These are phyloP conservation scores for Laupala kohalensis DNA, from an alignment of 1,140 invertebrate genomes.

Conservation along the genomic window DNA sequence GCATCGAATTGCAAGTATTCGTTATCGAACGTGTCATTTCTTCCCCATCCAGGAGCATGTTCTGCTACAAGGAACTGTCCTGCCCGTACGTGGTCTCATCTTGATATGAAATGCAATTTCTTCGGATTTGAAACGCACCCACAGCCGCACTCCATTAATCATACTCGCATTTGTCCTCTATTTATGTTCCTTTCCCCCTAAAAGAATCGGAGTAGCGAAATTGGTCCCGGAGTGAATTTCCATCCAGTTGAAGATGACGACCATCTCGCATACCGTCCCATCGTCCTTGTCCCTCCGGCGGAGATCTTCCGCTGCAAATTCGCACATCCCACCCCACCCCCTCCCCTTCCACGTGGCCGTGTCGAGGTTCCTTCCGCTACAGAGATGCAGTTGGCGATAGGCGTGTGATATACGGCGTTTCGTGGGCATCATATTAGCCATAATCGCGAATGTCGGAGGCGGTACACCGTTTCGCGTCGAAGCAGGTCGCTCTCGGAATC, in stretches of 20 bases:
- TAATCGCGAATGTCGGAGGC: not conserved
- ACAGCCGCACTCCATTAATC: not conserved
- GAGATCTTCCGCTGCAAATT: not conserved
- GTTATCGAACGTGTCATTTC: too few species aligned
- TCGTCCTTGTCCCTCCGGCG: too few species aligned
- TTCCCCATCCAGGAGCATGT: too few species aligned
- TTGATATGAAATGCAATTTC: not conserved
- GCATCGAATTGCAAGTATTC: too few species aligned
- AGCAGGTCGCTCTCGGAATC: not conserved
- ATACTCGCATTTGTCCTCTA: not conserved
- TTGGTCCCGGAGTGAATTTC: not conserved
- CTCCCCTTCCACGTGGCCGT: too few species aligned
- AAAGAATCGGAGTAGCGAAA: not conserved
- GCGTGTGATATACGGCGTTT: not conserved
- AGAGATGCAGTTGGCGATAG: not conserved
- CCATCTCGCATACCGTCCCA: not conserved
- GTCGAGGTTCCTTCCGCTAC: not conserved
- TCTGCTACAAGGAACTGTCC: too few species aligned
- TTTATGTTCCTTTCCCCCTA: not conserved
- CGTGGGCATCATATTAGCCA: not conserved
- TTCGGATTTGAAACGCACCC: not conserved
- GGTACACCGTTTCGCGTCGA: not conserved
- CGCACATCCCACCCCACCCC: not conserved
- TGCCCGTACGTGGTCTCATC: too few species aligned
- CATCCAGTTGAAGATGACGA: not conserved